Conservation (phyloP, 1,140 invertebrate species). For the Laodelphax striatellus region DNA sequence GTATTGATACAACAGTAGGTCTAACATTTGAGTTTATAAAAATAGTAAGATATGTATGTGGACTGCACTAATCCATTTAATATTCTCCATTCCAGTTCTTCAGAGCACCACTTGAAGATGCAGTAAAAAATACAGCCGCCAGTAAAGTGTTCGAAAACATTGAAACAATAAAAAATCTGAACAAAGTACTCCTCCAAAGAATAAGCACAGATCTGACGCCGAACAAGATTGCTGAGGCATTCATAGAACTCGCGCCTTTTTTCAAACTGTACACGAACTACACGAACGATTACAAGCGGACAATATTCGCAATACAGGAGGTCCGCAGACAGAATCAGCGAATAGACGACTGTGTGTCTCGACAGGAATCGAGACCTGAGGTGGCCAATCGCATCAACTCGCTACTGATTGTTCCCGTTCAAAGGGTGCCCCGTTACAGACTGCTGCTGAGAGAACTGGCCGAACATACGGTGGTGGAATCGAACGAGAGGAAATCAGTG, state of each 20-base stretch:
- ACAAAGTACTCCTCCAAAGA: neutral
- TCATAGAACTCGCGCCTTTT: slow-evolving; percentile 58
- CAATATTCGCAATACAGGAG: slow-evolving; percentile 32
- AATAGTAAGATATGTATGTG: too few species aligned
- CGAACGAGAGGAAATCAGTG: neutral
- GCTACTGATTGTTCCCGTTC: slow-evolving; percentile 61
- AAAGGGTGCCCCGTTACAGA: slow-evolving; percentile 62
- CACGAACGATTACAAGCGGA: slow-evolving; percentile 58
- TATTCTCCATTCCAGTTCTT: neutral
- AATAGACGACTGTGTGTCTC: slow-evolving; percentile 44
- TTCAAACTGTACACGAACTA: slow-evolving; percentile 68
- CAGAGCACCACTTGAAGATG: neutral
- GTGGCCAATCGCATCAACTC: slow-evolving; percentile 54
- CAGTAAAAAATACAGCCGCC: neutral
- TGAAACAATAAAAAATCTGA: neutral
- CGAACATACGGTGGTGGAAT: neutral
- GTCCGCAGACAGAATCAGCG: slow-evolving; percentile 42
- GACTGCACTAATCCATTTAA: neutral
- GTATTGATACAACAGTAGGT: too few species aligned
- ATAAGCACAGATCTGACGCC: neutral
- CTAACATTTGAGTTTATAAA: too few species aligned
- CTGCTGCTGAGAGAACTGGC: slow-evolving; percentile 52
- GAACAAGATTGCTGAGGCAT: slow-evolving; percentile 50
- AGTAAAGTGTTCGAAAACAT: neutral
- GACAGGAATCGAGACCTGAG: slow-evolving; percentile 57